phyloP scores from a whole-genome alignment of 2,797 vertebrate genomes.

The Vultur gryphus region DNA sequence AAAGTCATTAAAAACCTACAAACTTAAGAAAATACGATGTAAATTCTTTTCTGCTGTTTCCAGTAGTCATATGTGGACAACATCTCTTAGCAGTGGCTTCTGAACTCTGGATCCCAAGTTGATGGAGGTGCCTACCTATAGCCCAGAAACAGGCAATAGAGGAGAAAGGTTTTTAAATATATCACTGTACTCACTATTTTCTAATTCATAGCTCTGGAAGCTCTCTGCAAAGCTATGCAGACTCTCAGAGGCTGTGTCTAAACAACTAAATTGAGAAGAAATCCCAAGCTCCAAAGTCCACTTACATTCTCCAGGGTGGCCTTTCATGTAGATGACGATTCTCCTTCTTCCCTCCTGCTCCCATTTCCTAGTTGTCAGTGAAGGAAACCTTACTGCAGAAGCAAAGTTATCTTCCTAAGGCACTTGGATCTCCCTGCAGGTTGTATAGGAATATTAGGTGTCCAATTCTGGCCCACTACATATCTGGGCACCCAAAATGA shows the following conservation, averaged over 20 bases:
- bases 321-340: rapidly evolving
- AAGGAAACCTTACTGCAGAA: background rate
- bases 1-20: background rate
- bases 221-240: background rate
- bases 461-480: background rate
- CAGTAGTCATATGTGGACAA: background rate
- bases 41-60: background rate
- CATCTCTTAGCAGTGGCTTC: background rate
- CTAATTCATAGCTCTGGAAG: background rate
- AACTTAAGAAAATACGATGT: background rate
- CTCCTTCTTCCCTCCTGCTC: background rate
- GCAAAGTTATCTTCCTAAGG: background rate
- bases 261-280: background rate
- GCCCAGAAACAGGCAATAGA: background rate
- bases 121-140: background rate
- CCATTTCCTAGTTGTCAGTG: background rate
- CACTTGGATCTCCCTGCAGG: background rate
- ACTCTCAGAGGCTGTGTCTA: background rate
- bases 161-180: background rate
- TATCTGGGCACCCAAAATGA: background rate
- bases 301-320: background rate
- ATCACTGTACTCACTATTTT: background rate
- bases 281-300: background rate
- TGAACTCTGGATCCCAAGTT: background rate
- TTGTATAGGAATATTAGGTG: background rate